Evolutionary conservation across 2,113 vertebrate genomes (phyloP).

Genomic region (Hiodon alosoides): DNA sequence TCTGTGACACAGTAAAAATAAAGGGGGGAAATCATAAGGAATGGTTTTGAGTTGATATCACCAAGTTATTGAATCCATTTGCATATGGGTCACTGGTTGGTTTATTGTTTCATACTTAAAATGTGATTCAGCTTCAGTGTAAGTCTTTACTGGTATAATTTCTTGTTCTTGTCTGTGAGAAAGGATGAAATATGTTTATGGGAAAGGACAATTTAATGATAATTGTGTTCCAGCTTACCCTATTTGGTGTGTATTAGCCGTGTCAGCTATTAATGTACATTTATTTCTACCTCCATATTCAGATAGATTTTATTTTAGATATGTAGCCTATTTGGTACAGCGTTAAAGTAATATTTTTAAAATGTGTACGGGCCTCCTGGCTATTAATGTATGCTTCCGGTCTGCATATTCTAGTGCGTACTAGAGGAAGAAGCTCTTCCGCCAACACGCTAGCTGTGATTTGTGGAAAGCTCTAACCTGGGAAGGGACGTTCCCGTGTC

Average conservation of each 20-base stretch:
- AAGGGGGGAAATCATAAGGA: too few relatives aligned
- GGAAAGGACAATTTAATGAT: constrained; percentile 11
- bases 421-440: neutral
- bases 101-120: too few relatives aligned
- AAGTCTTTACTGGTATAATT: too few relatives aligned
- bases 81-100: too few relatives aligned
- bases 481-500: neutral
- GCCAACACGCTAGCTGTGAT: neutral
- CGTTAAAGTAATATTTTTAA: constrained; percentile 23
- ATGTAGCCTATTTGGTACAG: constrained; percentile 38
- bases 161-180: too few relatives aligned
- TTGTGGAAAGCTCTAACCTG: neutral
- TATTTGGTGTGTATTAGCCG: constrained; percentile 16
- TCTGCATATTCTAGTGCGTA: constrained; percentile 11
- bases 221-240: constrained; percentile 1
- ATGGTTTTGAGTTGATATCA: too few relatives aligned
- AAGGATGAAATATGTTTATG: neutral
- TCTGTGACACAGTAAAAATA: too few relatives aligned
- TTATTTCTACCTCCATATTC: constrained; percentile 36
- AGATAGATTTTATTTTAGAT: constrained; percentile 28
- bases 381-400: constrained; percentile 19
- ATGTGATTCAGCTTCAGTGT: too few relatives aligned
- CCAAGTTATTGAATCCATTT: too few relatives aligned
- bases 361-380: constrained; percentile 23
- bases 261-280: constrained; percentile 12